A percentile compares a stretch with the other conserved stretches of the same genome.
Evolutionary conservation across 2,888 invertebrate species (phyloP).

Genomic region (Lasiommata megera): DNA sequence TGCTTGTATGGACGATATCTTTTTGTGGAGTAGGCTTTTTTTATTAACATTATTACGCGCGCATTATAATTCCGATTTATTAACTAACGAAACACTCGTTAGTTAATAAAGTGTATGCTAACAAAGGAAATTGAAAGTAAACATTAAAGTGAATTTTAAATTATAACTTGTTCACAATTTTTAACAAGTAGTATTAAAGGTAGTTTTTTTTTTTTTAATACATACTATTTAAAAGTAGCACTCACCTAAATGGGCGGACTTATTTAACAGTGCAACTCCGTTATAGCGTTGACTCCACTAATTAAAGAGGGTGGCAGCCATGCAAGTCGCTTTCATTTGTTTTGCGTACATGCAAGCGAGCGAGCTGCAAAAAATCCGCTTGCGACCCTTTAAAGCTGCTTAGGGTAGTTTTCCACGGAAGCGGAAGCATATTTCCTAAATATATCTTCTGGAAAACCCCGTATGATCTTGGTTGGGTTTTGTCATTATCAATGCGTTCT

Average conservation of each 20-base stretch:
- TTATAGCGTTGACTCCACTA: conserved; percentile 37
- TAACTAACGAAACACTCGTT: too few species aligned
- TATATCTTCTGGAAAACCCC: too few species aligned
- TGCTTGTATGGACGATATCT: too few species aligned
- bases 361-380: conserved; percentile 32
- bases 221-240: background rate
- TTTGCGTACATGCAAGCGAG: conserved; percentile 33
- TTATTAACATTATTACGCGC: too few species aligned
- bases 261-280: conserved; percentile 31
- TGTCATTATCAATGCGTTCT: too few species aligned
- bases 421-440: background rate
- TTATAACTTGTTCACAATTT: background rate
- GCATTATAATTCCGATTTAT: too few species aligned
- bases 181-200: background rate
- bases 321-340: conserved; percentile 42
- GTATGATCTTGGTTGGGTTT: too few species aligned
- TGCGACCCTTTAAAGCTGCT: conserved; percentile 32
- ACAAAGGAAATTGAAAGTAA: background rate
- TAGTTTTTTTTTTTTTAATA: too few species aligned
- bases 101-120: too few species aligned
- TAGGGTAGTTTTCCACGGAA: conserved; percentile 8
- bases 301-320: conserved; percentile 45
- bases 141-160: background rate
- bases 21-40: too few species aligned
- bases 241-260: conserved; percentile 17